Evolutionary conservation across 1,140 invertebrate species (phyloP).

Genomic region (Drosophila suzukii): DNA sequence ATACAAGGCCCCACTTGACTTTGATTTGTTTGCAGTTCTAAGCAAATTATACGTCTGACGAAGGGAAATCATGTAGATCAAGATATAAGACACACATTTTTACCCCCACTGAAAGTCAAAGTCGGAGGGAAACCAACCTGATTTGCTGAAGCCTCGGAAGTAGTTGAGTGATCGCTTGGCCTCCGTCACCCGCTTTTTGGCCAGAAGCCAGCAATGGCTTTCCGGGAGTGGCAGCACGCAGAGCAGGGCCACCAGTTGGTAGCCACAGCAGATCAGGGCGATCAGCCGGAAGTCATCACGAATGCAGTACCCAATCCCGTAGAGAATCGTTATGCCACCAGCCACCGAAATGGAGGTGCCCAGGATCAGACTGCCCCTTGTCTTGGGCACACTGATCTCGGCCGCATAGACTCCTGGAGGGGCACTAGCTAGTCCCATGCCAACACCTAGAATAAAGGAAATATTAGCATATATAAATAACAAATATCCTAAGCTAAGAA

Average conservation of each 20-base stretch:
- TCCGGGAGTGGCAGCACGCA: slow-evolving; percentile 88
- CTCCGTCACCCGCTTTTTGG: slow-evolving; percentile 85
- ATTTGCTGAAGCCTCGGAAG: slow-evolving; percentile 85
- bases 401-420: slow-evolving; percentile 88
- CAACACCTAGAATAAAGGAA: slow-evolving; percentile 84
- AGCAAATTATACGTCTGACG: not conserved
- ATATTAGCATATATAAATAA: not conserved
- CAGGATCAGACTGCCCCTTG: slow-evolving; percentile 87
- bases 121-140: slow-evolving; percentile 47
- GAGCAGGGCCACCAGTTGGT: slow-evolving; percentile 86
- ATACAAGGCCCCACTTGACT: slow-evolving; percentile 34
- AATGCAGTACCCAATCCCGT: slow-evolving; percentile 87
- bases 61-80: not conserved
- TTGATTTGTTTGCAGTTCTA: slow-evolving; percentile 13
- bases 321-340: slow-evolving; percentile 87
- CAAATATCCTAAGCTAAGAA: no score
- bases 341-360: slow-evolving; percentile 87
- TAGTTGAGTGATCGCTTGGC: slow-evolving; percentile 85
- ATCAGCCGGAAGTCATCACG: slow-evolving; percentile 87
- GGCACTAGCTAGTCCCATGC: slow-evolving; percentile 87
- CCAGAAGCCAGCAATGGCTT: slow-evolving; percentile 89
- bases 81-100: not conserved
- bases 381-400: slow-evolving; percentile 86
- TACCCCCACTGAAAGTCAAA: not conserved
- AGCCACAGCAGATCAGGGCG: slow-evolving; percentile 87